Evolutionary conservation across 35 echinoderm and acorn worm genomes (phyloP).

Genomic region (Anneissia japonica): DNA sequence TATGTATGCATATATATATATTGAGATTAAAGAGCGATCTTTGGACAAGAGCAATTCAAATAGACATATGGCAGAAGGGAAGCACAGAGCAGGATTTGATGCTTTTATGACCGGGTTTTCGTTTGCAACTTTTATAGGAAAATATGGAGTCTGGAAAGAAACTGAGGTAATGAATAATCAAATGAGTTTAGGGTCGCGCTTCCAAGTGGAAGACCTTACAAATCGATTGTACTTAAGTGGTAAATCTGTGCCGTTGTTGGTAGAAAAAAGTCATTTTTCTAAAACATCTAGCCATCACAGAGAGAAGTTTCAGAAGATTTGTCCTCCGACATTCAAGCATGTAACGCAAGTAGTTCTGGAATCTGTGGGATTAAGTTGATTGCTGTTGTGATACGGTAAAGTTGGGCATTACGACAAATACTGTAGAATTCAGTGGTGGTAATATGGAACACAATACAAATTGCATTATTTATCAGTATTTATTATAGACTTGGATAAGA

Average conservation of each 20-base stretch:
- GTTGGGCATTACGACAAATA: too few relatives aligned
- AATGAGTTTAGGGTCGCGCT: background rate
- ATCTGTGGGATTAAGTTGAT: background rate
- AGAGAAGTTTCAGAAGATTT: slow-evolving; percentile 63
- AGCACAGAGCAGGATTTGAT: slow-evolving; percentile 91
- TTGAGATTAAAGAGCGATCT: too few relatives aligned
- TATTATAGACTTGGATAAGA: too few relatives aligned
- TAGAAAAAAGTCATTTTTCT: slow-evolving; percentile 68
- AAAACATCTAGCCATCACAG: slow-evolving; percentile 71
- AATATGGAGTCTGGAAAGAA: background rate
- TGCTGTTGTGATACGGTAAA: too few relatives aligned
- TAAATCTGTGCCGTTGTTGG: slow-evolving; percentile 64
- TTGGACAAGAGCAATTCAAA: too few relatives aligned
- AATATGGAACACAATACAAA: too few relatives aligned
- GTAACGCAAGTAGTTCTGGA: background rate
- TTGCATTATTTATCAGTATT: too few relatives aligned
- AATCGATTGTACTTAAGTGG: slow-evolving; percentile 78
- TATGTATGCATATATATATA: too few relatives aligned
- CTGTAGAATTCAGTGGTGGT: too few relatives aligned
- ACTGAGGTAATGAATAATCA: background rate
- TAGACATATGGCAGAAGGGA: slow-evolving; percentile 43
- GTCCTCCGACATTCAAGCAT: background rate
- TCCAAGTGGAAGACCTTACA: slow-evolving; percentile 25
- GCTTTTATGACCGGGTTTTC: slow-evolving; percentile 98
- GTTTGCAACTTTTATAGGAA: slow-evolving; percentile 51